Evolutionary conservation across 1,140 invertebrate genomes (phyloP).

Genomic region (Pristionchus pacificus): DNA sequence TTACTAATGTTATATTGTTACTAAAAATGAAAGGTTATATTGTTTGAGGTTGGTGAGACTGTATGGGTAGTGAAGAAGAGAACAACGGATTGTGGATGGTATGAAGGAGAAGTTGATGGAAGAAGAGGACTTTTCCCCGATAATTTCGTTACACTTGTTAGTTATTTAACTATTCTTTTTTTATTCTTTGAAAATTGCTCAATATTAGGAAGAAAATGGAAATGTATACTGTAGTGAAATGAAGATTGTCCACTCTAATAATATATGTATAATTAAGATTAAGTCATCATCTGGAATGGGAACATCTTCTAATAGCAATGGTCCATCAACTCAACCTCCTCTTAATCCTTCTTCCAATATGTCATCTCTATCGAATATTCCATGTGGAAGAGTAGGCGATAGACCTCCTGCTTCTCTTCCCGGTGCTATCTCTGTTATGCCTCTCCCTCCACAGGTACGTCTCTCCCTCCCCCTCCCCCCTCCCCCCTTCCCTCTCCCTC

Average conservation of each 20-base stretch:
- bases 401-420: not conserved
- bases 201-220: no score
- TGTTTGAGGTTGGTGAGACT: not conserved
- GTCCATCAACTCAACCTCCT: no score
- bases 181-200: not conserved
- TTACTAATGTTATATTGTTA: no score
- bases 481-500: not conserved
- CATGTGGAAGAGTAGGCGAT: not conserved
- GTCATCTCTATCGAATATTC: not conserved
- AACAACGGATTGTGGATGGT: constrained; percentile 89
- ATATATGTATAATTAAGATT: no score
- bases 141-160: constrained; percentile 70
- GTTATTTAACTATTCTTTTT: no score
- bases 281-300: no score
- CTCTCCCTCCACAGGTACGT: not conserved
- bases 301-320: no score
- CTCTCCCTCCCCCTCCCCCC: not conserved
- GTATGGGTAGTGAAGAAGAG: constrained; percentile 62
- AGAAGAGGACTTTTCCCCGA: constrained; percentile 88
- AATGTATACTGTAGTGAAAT: no score
- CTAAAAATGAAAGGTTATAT: no score
- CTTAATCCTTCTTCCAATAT: not conserved
- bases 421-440: not conserved
- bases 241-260: no score
- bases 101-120: constrained; percentile 86